Percentiles rank a stretch among this genome's conserved stretches.
Conservation (phyloP, 1,140 invertebrate species). For the Neoseiulus cucumeris region DNA sequence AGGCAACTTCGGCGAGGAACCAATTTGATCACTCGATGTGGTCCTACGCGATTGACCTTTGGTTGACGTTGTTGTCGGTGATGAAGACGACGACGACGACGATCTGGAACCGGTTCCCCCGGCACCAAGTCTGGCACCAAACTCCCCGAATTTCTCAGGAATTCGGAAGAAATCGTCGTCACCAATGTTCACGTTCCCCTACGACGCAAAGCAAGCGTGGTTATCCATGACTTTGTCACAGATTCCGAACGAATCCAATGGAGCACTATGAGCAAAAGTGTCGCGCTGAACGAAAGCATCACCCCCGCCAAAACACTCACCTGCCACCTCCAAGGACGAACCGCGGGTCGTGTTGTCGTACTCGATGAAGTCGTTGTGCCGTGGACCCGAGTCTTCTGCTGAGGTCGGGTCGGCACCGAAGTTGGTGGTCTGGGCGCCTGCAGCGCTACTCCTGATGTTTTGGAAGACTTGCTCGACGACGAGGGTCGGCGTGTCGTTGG, state of each 20-base stretch:
- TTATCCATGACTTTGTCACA: background rate
- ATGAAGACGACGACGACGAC: no score
- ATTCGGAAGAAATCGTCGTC: background rate
- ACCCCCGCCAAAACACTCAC: background rate
- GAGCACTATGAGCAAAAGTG: background rate
- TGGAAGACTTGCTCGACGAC: no score
- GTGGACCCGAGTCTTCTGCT: no score
- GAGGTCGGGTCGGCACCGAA: no score
- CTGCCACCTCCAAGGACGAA: conserved; percentile 4
- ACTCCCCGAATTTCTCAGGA: background rate
- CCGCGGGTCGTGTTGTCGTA: background rate
- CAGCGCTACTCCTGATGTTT: no score
- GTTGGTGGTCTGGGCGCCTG: no score
- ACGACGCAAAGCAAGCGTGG: background rate
- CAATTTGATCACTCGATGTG: no score
- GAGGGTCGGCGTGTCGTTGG: no score
- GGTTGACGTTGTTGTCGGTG: no score
- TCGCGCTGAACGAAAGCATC: background rate
- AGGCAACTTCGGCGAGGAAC: background rate
- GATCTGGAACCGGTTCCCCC: no score
- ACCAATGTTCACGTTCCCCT: conserved; percentile 5
- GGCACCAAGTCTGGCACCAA: background rate
- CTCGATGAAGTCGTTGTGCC: background rate
- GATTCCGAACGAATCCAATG: background rate
- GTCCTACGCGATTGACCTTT: no score